Evolutionary conservation across 2,113 vertebrate genomes (phyloP).

Genomic region (Felis catus): DNA sequence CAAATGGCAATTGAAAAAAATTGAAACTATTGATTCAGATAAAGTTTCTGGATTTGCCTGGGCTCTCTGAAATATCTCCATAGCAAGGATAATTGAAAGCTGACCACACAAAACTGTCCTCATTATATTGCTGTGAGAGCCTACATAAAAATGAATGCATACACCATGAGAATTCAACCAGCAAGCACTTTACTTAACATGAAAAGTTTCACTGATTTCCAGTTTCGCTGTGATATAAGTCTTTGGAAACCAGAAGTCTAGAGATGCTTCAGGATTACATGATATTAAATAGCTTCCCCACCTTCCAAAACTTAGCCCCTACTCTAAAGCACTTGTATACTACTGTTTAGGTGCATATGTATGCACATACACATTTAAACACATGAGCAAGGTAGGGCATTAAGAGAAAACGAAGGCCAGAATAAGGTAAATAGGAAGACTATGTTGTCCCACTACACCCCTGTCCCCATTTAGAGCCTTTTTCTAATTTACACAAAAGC

Average conservation of each 20-base stretch:
- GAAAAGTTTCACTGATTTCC: conserved; percentile 34
- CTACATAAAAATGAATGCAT: neutral
- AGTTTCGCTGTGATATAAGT: neutral
- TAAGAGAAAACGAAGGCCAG: neutral
- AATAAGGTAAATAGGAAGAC: neutral
- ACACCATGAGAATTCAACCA: neutral
- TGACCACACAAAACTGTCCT: conserved; percentile 36
- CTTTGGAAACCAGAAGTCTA: neutral
- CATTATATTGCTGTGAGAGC: conserved; percentile 2
- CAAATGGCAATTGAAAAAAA: conserved; percentile 32
- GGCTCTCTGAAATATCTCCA: conserved; percentile 20
- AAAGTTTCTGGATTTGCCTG: conserved; percentile 27
- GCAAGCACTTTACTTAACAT: conserved; percentile 14
- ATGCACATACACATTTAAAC: neutral
- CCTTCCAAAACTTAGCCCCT: neutral
- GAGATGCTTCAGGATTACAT: neutral
- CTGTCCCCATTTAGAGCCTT: neutral
- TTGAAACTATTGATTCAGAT: conserved; percentile 35
- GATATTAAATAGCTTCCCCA: neutral
- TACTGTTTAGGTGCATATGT: neutral
- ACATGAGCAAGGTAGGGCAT: neutral
- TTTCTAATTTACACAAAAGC: neutral
- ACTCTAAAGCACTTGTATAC: neutral
- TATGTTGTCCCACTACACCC: accelerated
- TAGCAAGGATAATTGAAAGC: conserved; percentile 31